A percentile compares a stretch with the other conserved stretches of the same genome.
phyloP scores from a whole-genome alignment of 2,888 invertebrate species.

The Rotaria macrura region DNA sequence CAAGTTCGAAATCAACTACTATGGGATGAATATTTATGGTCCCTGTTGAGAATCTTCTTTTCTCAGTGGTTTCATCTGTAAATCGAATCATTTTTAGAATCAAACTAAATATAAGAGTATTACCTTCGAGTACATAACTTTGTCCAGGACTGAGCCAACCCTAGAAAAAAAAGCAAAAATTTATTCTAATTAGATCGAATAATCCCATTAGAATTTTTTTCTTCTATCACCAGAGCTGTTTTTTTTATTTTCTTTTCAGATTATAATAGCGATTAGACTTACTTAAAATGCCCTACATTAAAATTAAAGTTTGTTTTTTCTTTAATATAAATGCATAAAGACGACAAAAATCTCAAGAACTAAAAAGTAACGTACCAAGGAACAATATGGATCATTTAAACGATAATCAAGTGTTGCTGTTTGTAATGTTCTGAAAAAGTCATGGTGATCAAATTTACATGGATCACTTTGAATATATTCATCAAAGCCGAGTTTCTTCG shows the following conservation, averaged over 20 bases:
- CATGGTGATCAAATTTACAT: conserved; percentile 86
- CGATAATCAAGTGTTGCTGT: conserved; percentile 84
- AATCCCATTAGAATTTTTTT: no score
- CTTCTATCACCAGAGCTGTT: no score
- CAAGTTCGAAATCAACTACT: no score
- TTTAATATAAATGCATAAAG: no score
- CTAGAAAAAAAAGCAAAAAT: conserved; percentile 53
- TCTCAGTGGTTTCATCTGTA: no score
- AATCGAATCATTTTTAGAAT: no score
- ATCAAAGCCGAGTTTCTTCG: conserved; percentile 67
- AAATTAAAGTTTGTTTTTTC: background rate
- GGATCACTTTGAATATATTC: conserved; percentile 99
- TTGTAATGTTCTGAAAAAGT: conserved; percentile 79
- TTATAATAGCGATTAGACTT: background rate
- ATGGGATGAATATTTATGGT: no score
- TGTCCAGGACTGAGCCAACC: conserved; percentile 99
- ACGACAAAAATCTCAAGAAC: background rate
- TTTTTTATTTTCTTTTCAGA: background rate
- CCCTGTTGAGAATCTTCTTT: no score
- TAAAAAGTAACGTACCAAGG: conserved; percentile 62
- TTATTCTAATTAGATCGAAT: no score
- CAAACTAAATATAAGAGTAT: background rate
- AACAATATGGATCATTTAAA: conserved; percentile 92
- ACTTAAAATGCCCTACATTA: no score
- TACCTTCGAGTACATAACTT: conserved; percentile 77